Base-by-base conservation (phyloP, 2,797 vertebrate species). In the Glossophaga mutica region DNA sequence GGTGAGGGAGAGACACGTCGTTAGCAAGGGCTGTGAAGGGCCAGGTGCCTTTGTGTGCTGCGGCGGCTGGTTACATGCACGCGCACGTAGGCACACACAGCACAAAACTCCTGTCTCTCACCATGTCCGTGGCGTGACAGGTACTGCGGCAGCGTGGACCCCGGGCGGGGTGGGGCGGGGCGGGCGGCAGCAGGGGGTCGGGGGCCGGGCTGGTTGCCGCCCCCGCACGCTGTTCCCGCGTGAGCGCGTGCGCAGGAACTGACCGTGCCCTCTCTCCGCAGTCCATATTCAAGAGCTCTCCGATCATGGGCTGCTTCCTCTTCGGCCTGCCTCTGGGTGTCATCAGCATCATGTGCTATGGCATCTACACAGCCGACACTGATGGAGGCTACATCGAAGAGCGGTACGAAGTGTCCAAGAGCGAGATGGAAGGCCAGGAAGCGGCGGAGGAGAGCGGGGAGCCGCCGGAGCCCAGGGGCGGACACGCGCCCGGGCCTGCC, bases 301-400 rank as follows among this genome's bases (percentile, higher is more conserved):
- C 99, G 0, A 97, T 99, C 74, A 98, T 99, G 98, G 99, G 99
- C 98, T 99, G 99, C 98, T 99, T 99, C 98, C 99, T 99, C 94
- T 99, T 99, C 42, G 99, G 99, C 87, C 98, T 99, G 74, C 99
- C 99, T 34, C 98, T 99, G 97, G 99, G 99, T 29, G 99, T 99
- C 97, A 99, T 99, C 98, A 99, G 99, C 97, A 99, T 99, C 98
- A 99, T 99, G 99, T 99, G 99, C 98, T 99, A 99, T 0, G 99
- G 99, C 96, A 99, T 99, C 98, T 99, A 99, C 98, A 99, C 99
- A 0, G 99, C 99, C 0, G 99, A 99, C 97, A 98, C 99, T 0
- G 99, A 99, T 6, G 99, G 99, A 82, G 98, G 99, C 1, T 89
- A 98, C 98, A 98, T 98, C 5, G 97, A 97, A 37, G 97, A 97